These are phyloP conservation scores for Andricus curvator DNA, from an alignment of 2,888 invertebrate genomes.

Conservation along the genomic window DNA sequence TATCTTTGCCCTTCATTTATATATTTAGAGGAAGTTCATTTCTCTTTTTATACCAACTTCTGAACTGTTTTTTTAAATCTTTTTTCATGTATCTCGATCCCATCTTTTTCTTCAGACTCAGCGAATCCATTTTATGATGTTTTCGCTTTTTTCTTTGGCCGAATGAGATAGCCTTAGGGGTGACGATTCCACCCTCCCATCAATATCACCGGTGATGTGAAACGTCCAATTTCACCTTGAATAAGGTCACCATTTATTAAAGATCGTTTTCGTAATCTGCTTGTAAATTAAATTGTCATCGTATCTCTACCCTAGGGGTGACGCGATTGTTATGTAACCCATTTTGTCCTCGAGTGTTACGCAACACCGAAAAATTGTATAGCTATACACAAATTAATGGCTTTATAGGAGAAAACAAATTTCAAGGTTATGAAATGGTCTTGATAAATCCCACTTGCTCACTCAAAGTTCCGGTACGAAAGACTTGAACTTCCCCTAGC, in stretches of 20 bases:
- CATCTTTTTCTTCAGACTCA: slow-evolving; percentile 15
- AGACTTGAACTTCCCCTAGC: too few relatives aligned
- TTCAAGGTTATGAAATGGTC: too few relatives aligned
- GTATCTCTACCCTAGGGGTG: too few relatives aligned
- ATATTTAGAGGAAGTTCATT: background rate
- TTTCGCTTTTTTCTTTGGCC: slow-evolving; percentile 7
- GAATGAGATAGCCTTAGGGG: slow-evolving; percentile 29
- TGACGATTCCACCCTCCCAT: slow-evolving; percentile 13
- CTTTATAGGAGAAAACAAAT: background rate
- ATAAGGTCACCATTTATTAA: slow-evolving; percentile 14
- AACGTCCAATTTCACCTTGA: slow-evolving; percentile 24
- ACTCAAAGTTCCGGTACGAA: too few relatives aligned
- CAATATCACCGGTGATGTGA: slow-evolving; percentile 14
- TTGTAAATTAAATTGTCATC: background rate
- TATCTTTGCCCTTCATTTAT: background rate
- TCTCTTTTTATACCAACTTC: background rate
- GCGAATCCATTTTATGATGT: slow-evolving; percentile 21
- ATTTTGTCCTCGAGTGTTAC: too few relatives aligned
- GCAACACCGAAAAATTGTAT: too few relatives aligned
- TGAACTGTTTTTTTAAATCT: background rate
- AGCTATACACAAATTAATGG: background rate
- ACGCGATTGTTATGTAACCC: too few relatives aligned
- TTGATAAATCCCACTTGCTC: too few relatives aligned
- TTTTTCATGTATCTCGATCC: background rate
- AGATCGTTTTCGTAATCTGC: background rate